Conservation (phyloP, 2,797 vertebrate genomes). For the Carduelis carduelis region DNA sequence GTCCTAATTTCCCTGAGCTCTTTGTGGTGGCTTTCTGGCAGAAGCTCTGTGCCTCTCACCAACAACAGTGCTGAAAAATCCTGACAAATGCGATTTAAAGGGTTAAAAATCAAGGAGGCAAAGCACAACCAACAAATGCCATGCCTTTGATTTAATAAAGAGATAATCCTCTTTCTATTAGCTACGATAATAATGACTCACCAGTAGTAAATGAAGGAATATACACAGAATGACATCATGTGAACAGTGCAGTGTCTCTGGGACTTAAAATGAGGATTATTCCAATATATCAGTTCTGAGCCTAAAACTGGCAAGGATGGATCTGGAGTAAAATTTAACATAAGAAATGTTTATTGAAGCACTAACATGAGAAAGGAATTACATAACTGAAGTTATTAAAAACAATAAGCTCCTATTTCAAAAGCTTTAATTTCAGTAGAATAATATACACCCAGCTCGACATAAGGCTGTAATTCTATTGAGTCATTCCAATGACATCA, state of each 20-base stretch:
- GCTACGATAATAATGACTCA: constrained; percentile 54
- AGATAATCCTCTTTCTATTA: constrained; percentile 63
- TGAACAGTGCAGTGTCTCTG: constrained; percentile 42
- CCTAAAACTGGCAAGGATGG: constrained; percentile 49
- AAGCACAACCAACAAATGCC: neutral
- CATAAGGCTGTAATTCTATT: constrained; percentile 36
- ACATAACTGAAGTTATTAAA: constrained; percentile 72
- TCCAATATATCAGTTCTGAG: constrained; percentile 50
- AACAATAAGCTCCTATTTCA: constrained; percentile 73
- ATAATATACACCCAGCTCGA: constrained; percentile 42
- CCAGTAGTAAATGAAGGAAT: constrained; percentile 59
- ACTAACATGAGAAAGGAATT: constrained; percentile 69
- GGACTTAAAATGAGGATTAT: constrained; percentile 66
- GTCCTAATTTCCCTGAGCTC: neutral
- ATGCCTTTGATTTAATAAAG: constrained; percentile 43
- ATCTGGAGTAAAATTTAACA: constrained; percentile 51
- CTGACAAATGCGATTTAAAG: neutral
- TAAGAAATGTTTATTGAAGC: constrained; percentile 65
- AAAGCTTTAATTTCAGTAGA: constrained; percentile 60
- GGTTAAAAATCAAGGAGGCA: constrained; percentile 45
- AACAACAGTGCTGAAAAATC: neutral
- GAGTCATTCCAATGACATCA: constrained; percentile 68
- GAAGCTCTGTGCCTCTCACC: neutral
- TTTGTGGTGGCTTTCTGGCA: neutral
- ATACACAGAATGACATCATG: constrained; percentile 52